These are phyloP conservation scores for Phaonia tiefii DNA, from an alignment of 2,888 invertebrate species.

Conservation along the genomic window DNA sequence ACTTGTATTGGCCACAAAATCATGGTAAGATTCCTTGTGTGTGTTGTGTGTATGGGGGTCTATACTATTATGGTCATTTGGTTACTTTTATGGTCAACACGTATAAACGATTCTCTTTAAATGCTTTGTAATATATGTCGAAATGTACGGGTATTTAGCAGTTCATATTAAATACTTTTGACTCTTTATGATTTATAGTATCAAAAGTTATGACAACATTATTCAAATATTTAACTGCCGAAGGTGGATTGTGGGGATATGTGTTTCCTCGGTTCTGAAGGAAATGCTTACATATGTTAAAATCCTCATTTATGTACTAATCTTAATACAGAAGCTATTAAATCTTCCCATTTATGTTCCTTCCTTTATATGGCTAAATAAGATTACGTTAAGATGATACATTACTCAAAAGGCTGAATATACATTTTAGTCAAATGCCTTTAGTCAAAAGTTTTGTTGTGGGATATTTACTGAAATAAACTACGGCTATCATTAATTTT, in stretches of 20 bases:
- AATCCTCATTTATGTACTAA: slow-evolving; percentile 7
- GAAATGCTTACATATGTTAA: slow-evolving; percentile 39
- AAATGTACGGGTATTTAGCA: background rate
- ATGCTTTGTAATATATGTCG: slow-evolving; percentile 22
- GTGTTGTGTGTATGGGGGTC: slow-evolving; percentile 8
- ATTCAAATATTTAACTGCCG: slow-evolving; percentile 54
- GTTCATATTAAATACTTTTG: slow-evolving; percentile 24
- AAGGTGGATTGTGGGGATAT: slow-evolving; percentile 22
- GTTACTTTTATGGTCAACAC: slow-evolving; percentile 63
- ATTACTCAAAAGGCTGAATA: background rate
- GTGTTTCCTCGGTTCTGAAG: background rate
- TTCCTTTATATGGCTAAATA: background rate
- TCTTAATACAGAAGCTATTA: background rate
- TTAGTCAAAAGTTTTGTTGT: no score
- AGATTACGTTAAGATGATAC: background rate
- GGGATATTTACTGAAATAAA: no score
- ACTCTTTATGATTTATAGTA: slow-evolving; percentile 47
- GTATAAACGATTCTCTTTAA: slow-evolving; percentile 60
- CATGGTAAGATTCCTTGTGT: background rate
- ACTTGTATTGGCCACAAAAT: slow-evolving; percentile 18
- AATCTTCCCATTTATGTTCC: background rate
- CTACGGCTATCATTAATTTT: no score
- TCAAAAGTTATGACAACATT: slow-evolving; percentile 60
- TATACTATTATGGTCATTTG: slow-evolving; percentile 31
- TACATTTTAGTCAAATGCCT: no score